phyloP scores from a whole-genome alignment of 2,888 invertebrate species.

The Automeris io region DNA sequence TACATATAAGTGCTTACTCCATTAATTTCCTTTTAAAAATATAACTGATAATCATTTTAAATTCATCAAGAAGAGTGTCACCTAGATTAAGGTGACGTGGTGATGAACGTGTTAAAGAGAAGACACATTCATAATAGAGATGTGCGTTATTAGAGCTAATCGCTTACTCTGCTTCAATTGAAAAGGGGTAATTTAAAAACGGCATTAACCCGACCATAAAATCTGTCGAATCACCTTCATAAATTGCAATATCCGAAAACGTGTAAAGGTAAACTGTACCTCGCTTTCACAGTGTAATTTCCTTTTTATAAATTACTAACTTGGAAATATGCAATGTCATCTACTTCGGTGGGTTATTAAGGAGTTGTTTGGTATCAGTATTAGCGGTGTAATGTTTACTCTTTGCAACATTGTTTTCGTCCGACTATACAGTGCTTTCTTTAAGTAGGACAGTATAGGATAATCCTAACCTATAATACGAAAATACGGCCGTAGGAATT shows the following conservation, averaged over 20 bases:
- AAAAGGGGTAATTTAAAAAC: not conserved
- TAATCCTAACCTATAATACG: too few relatives aligned
- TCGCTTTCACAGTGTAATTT: slow-evolving; percentile 11
- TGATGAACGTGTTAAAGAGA: too few relatives aligned
- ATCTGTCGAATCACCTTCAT: slow-evolving; percentile 6
- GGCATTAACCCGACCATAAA: not conserved
- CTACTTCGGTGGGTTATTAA: slow-evolving; percentile 3
- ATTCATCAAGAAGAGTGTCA: too few relatives aligned
- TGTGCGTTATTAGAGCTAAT: too few relatives aligned
- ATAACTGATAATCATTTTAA: too few relatives aligned
- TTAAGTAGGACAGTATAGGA: too few relatives aligned
- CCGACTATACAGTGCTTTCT: too few relatives aligned
- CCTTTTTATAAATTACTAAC: slow-evolving; percentile 12
- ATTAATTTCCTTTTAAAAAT: too few relatives aligned
- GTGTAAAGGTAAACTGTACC: slow-evolving; percentile 2
- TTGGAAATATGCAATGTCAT: slow-evolving; percentile 13
- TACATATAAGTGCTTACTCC: too few relatives aligned
- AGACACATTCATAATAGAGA: too few relatives aligned
- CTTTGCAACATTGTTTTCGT: not conserved
- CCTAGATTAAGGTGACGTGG: too few relatives aligned
- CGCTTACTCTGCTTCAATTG: not conserved
- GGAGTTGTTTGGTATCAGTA: not conserved
- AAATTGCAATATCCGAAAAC: slow-evolving; percentile 8
- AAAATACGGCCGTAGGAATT: too few relatives aligned
- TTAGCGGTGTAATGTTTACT: not conserved